Percentiles rank a stretch among this genome's conserved stretches.
Conservation (phyloP, 1,140 invertebrate species). For the Coptotermes formosanus region DNA sequence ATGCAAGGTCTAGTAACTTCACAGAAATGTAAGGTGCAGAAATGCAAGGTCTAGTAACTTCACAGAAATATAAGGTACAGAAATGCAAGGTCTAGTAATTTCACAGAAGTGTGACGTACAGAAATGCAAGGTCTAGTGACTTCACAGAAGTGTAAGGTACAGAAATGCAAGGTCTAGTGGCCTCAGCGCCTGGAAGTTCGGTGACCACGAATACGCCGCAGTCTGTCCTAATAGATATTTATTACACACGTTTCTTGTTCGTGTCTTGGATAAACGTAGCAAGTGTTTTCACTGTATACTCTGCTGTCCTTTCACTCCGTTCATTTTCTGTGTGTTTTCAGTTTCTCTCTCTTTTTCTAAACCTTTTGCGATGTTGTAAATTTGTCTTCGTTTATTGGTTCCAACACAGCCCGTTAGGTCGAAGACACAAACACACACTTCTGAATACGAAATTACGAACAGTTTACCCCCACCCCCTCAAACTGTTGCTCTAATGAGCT, state of each 20-base stretch:
- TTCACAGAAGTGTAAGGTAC: neutral
- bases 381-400: conserved; percentile 16
- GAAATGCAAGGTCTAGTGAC: too few species aligned
- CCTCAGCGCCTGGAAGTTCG: neutral
- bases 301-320: neutral
- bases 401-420: neutral
- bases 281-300: neutral
- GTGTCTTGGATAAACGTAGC: neutral
- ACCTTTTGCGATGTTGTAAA: neutral
- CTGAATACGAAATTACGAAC: neutral
- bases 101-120: too few species aligned
- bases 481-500: too few species aligned
- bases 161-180: neutral
- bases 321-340: neutral
- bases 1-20: too few species aligned
- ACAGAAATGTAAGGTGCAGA: too few species aligned
- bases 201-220: neutral
- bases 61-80: too few species aligned
- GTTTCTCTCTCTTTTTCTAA: neutral
- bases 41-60: too few species aligned
- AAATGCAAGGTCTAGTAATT: too few species aligned
- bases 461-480: neutral
- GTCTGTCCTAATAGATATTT: neutral
- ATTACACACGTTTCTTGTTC: neutral
- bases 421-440: neutral